phyloP scores from a whole-genome alignment of 2,888 invertebrate genomes.

The Rotaria magnacalcarata region DNA sequence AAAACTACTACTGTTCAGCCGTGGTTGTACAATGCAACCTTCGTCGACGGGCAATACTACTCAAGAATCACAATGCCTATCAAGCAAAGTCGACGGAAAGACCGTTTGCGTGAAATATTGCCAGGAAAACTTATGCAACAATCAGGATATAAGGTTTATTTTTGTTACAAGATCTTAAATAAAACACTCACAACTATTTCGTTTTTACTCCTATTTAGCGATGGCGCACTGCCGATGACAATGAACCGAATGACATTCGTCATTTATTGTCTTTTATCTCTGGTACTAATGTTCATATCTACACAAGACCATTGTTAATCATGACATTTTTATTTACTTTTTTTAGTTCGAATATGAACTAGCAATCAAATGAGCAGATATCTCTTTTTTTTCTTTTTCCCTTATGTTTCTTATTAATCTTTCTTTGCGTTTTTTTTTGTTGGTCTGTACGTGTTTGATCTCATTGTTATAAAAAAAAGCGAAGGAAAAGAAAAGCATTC shows the following conservation, averaged over 20 bases:
- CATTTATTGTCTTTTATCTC: neutral
- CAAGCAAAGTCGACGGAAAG: conserved; percentile 2
- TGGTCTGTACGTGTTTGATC: neutral
- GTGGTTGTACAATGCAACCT: conserved; percentile 1
- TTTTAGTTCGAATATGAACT: neutral
- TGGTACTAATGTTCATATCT: neutral
- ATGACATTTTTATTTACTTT: neutral
- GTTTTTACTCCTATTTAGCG: neutral
- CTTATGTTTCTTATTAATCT: neutral
- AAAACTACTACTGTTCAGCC: conserved; percentile 12
- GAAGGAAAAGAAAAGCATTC: neutral
- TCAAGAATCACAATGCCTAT: neutral
- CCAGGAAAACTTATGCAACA: neutral
- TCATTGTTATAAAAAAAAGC: neutral
- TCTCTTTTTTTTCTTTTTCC: neutral
- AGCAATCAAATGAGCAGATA: neutral
- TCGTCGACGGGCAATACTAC: neutral
- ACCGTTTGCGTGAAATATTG: conserved; percentile 35
- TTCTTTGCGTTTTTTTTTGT: neutral
- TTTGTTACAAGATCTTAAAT: no score
- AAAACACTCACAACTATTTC: no score
- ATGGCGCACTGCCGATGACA: neutral
- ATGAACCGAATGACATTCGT: neutral
- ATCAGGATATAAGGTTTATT: neutral
- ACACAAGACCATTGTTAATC: neutral